Percentiles rank a stretch among this genome's conserved stretches.
Conservation (phyloP, 1,140 invertebrate species). For the Bombus superbus region DNA sequence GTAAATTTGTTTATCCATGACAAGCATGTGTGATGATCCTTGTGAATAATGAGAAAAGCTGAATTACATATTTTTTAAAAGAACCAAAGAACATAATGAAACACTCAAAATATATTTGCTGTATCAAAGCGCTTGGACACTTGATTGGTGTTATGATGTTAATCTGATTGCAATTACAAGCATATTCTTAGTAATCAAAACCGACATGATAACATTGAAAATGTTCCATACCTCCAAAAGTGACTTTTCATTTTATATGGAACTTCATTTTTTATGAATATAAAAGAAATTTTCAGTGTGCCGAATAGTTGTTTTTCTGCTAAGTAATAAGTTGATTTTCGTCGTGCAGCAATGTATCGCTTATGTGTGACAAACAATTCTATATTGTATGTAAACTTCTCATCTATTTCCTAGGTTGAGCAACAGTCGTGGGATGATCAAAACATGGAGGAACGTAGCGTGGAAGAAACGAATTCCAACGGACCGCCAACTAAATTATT, state of each 20-base stretch:
- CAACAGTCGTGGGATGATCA: slow-evolving; percentile 71
- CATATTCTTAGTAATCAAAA: slow-evolving; percentile 67
- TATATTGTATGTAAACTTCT: neutral
- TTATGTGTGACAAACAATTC: neutral
- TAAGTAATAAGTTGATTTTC: slow-evolving; percentile 32
- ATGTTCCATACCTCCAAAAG: slow-evolving; percentile 9
- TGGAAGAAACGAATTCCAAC: slow-evolving; percentile 54
- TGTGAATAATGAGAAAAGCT: slow-evolving; percentile 1
- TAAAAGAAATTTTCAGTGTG: slow-evolving; percentile 44
- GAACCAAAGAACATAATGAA: neutral
- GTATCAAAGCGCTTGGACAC: slow-evolving; percentile 53
- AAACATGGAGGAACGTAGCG: slow-evolving; percentile 66
- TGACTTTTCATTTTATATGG: slow-evolving; percentile 6
- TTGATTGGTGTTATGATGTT: slow-evolving; percentile 61
- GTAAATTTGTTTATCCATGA: neutral
- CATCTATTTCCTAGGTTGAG: slow-evolving; percentile 61
- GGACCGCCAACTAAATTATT: slow-evolving; percentile 73
- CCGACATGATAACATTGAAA: slow-evolving; percentile 26
- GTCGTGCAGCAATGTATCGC: slow-evolving; percentile 13
- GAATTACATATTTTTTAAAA: neutral
- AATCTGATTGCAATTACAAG: slow-evolving; percentile 50
- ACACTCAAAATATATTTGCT: neutral
- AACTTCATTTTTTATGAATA: neutral
- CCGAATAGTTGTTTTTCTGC: slow-evolving; percentile 35
- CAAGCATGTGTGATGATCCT: slow-evolving; percentile 40